These are phyloP conservation scores for Amazonetta brasiliensis DNA, from an alignment of 2,797 vertebrate genomes.

Conservation along the genomic window DNA sequence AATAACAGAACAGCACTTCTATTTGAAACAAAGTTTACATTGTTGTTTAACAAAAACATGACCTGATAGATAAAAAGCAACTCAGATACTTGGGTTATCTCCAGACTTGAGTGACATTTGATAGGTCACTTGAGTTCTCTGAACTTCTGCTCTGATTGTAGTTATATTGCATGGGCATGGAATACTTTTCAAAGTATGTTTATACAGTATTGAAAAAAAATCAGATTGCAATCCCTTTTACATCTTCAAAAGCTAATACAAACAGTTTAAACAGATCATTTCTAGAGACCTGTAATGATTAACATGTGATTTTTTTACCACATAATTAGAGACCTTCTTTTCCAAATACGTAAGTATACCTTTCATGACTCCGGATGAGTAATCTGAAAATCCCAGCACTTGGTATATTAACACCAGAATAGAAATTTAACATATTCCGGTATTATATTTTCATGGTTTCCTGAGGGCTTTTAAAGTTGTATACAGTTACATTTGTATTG, in stretches of 20 bases:
- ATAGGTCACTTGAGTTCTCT: background rate
- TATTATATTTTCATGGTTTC: background rate
- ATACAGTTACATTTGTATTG: background rate
- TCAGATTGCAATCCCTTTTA: background rate
- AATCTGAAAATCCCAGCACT: constrained; percentile 13
- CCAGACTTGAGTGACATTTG: background rate
- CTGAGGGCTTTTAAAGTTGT: background rate
- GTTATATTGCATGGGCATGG: background rate
- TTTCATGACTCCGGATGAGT: background rate
- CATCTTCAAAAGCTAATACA: background rate
- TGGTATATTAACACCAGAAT: background rate
- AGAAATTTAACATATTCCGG: background rate
- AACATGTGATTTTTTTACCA: constrained; percentile 14
- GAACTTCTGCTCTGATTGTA: background rate
- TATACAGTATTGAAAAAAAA: background rate
- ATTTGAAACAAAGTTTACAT: background rate
- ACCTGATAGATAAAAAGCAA: background rate
- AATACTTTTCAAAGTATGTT: background rate
- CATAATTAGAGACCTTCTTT: constrained; percentile 11
- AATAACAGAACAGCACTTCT: background rate
- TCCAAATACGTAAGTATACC: background rate
- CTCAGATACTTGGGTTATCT: background rate
- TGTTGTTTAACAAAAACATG: background rate
- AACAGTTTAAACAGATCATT: background rate
- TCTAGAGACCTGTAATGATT: background rate